A percentile compares a stretch with the other conserved stretches of the same genome.
These are phyloP conservation scores for Bombus sylvicola DNA, from an alignment of 1,140 invertebrate species.

Conservation along the genomic window DNA sequence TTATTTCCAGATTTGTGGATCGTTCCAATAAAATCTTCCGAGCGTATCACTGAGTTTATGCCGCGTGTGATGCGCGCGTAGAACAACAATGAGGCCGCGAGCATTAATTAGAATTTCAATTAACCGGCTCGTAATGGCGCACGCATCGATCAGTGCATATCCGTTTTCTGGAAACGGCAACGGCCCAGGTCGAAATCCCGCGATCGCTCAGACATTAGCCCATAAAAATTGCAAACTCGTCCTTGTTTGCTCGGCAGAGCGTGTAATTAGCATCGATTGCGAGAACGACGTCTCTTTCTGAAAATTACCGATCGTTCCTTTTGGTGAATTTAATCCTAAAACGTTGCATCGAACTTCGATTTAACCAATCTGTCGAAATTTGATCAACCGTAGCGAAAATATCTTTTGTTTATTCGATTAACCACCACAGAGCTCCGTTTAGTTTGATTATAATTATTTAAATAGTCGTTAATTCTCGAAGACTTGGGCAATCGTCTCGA, in stretches of 20 bases:
- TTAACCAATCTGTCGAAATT: no score
- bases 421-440: no score
- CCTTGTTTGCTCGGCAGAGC: constrained; percentile 31
- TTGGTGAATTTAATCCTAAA: neutral
- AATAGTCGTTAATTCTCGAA: no score
- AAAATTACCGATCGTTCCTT: constrained; percentile 4
- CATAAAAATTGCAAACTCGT: constrained; percentile 41
- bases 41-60: constrained; percentile 13
- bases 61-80: constrained; percentile 1
- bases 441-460: no score
- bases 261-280: constrained; percentile 35
- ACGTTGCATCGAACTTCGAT: neutral
- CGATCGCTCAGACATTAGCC: constrained; percentile 40
- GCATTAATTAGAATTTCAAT: constrained; percentile 22
- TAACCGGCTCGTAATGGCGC: neutral
- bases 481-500: no score
- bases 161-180: constrained; percentile 19
- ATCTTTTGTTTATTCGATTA: neutral
- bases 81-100: constrained; percentile 19
- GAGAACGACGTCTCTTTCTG: neutral
- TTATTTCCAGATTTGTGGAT: constrained; percentile 12
- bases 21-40: constrained; percentile 23
- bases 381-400: neutral
- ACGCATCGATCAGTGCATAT: constrained; percentile 11
- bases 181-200: neutral